Evolutionary conservation across 2,113 vertebrate species (phyloP).

Genomic region (Chlamydotis undulata): DNA sequence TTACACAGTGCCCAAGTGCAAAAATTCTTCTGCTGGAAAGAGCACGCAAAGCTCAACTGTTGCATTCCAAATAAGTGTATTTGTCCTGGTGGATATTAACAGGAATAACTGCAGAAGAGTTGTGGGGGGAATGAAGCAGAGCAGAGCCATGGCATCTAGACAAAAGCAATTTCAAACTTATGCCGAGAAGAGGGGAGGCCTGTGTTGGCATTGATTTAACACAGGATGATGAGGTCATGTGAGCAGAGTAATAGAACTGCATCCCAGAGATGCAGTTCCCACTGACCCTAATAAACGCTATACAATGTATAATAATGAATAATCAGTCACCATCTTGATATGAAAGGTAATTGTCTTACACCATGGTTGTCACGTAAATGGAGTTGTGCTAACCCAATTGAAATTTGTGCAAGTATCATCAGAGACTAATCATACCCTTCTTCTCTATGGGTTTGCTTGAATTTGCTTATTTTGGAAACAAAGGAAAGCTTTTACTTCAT

Average conservation of each 20-base stretch:
- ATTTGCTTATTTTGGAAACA: conserved; percentile 44
- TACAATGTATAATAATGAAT: background rate
- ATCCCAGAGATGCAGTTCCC: background rate
- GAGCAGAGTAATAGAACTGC: background rate
- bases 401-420: conserved; percentile 19
- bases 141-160: background rate
- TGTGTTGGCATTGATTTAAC: background rate
- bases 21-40: background rate
- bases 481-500: conserved; percentile 46
- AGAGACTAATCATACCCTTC: background rate
- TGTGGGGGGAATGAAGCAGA: background rate
- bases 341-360: background rate
- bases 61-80: background rate
- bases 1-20: background rate
- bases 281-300: background rate
- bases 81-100: background rate
- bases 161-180: background rate
- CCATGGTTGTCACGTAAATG: background rate
- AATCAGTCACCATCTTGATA: background rate
- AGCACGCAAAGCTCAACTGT: background rate
- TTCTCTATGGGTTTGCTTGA: conserved; percentile 23
- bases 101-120: background rate
- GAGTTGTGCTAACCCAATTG: background rate
- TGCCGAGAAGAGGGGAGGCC: background rate
- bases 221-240: background rate